phyloP scores from a whole-genome alignment of 2,113 vertebrate species.

The Haemorhous mexicanus region DNA sequence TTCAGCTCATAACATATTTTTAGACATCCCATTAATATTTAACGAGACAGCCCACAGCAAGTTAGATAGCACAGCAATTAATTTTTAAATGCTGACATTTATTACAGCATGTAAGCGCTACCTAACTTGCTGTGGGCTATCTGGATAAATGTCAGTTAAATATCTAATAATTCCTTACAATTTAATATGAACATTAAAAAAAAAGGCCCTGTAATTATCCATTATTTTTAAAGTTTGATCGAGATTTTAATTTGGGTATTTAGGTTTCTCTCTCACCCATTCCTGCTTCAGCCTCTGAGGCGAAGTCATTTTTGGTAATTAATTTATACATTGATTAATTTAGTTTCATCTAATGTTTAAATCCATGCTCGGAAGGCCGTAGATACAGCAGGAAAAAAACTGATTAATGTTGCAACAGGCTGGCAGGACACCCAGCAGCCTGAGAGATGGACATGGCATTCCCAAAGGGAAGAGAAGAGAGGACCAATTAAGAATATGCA shows the following conservation, averaged over 20 bases:
- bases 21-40: conserved; percentile 68
- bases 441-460: accelerated
- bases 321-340: conserved; percentile 64
- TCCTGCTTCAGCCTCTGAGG: conserved; percentile 35
- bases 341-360: conserved; percentile 30
- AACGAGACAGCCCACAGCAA: conserved; percentile 71
- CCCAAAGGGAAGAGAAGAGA: not conserved
- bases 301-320: conserved; percentile 39
- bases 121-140: conserved; percentile 70
- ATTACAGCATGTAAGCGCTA: conserved; percentile 68
- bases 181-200: conserved; percentile 55
- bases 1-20: conserved; percentile 58
- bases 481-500: accelerated
- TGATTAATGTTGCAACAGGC: not conserved
- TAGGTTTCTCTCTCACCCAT: not conserved
- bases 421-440: not conserved
- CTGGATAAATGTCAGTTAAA: conserved; percentile 73
- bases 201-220: conserved; percentile 57
- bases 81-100: conserved; percentile 74
- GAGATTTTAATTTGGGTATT: conserved; percentile 55
- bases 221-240: conserved; percentile 68
- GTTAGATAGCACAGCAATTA: conserved; percentile 72
- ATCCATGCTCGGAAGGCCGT: not conserved
- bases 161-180: conserved; percentile 67
- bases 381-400: not conserved